Percentiles rank a stretch among this genome's conserved stretches.
phyloP scores from a whole-genome alignment of 2,797 vertebrate species.

The Poeciliopsis presidionis region DNA sequence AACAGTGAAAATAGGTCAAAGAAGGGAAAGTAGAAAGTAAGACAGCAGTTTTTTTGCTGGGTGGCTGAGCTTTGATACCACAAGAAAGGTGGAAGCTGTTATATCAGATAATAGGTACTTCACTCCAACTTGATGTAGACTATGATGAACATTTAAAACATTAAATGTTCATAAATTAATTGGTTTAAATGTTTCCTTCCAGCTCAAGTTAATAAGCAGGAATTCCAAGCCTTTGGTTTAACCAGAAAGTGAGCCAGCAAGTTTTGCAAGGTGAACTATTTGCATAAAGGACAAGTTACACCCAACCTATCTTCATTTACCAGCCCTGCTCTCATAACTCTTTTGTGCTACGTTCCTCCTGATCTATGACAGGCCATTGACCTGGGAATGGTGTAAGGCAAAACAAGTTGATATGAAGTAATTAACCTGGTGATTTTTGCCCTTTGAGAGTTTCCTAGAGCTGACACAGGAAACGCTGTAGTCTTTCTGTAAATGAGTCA shows the following conservation, averaged over 20 bases:
- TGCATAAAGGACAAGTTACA: background rate
- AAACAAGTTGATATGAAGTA: constrained; percentile 47
- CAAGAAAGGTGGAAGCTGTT: constrained; percentile 10
- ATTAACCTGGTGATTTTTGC: constrained; percentile 41
- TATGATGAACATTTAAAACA: constrained; percentile 26
- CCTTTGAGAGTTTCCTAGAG: constrained; percentile 19
- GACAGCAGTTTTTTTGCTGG: constrained; percentile 4
- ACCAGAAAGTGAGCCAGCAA: background rate
- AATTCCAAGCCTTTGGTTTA: background rate
- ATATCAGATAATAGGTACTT: background rate
- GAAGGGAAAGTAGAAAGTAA: background rate
- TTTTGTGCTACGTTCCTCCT: background rate
- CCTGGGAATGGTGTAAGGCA: constrained; percentile 20
- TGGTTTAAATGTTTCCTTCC: background rate
- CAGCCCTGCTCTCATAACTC: background rate
- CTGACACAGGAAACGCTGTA: constrained; percentile 58
- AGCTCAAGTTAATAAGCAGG: background rate
- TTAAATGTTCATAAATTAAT: background rate
- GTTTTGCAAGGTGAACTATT: constrained; percentile 1
- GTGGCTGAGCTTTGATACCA: constrained; percentile 13
- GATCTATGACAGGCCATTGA: constrained; percentile 18
- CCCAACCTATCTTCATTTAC: constrained; percentile 12
- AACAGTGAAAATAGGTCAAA: background rate
- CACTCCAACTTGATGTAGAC: constrained; percentile 1
- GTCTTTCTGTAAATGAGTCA: constrained; percentile 65